phyloP scores from a whole-genome alignment of 1,140 invertebrate species.

The Lasioglossum albipes region DNA sequence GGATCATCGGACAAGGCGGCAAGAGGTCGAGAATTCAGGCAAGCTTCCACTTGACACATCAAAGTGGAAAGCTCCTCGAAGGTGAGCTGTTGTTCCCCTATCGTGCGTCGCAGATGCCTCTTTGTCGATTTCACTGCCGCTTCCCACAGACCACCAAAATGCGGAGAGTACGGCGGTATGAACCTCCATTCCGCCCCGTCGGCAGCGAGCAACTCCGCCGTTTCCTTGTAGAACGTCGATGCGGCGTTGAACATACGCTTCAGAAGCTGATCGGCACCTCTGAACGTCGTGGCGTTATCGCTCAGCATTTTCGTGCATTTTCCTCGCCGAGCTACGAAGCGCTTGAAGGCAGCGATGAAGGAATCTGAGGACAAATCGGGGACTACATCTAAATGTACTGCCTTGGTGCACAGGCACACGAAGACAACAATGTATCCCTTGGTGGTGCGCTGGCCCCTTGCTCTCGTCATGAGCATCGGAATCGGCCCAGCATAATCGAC shows the following conservation, averaged over 20 bases:
- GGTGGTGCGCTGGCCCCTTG: too few relatives aligned
- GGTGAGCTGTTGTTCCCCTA: too few relatives aligned
- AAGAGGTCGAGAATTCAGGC: too few relatives aligned
- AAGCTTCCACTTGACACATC: too few relatives aligned
- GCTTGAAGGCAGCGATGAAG: conserved; percentile 55
- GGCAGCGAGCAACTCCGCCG: neutral
- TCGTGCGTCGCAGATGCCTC: conserved; percentile 22
- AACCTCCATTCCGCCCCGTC: conserved; percentile 5
- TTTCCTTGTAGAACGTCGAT: neutral
- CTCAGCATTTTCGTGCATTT: conserved; percentile 11
- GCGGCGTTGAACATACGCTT: neutral
- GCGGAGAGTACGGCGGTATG: conserved; percentile 46
- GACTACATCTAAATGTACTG: neutral
- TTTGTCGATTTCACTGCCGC: conserved; percentile 40
- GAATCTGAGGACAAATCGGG: conserved; percentile 51
- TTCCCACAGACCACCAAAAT: conserved; percentile 48
- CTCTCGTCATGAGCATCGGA: too few relatives aligned
- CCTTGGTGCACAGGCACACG: too few relatives aligned
- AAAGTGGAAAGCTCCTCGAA: too few relatives aligned
- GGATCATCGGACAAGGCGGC: too few relatives aligned
- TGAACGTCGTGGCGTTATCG: conserved; percentile 71
- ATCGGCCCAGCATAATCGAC: too few relatives aligned
- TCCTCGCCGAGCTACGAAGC: conserved; percentile 49
- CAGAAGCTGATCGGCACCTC: conserved; percentile 54
- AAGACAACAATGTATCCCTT: too few relatives aligned